Evolutionary conservation across 2,797 vertebrate species (phyloP).

Genomic region (Poecilia picta): DNA sequence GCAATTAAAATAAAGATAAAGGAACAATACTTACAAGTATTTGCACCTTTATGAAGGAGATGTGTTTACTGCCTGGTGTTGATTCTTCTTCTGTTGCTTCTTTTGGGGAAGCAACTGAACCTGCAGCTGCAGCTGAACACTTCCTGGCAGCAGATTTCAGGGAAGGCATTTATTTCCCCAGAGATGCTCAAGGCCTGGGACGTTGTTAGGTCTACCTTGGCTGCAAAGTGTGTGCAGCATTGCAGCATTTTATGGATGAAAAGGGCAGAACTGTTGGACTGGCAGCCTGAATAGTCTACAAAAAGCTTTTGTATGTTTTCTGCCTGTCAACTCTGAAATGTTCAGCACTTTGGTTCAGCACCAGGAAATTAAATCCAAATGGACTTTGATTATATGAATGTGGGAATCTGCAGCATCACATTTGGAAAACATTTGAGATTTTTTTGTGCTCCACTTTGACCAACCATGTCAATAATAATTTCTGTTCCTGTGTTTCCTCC

Average conservation of each 20-base stretch:
- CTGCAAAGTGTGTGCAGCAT: neutral
- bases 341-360: neutral
- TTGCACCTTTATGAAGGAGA: neutral
- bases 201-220: neutral
- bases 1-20: neutral
- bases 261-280: neutral
- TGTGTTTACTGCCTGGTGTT: neutral
- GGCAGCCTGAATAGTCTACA: neutral
- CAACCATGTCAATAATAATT: neutral
- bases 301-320: neutral
- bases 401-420: neutral
- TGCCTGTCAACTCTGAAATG: neutral
- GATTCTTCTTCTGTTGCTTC: neutral
- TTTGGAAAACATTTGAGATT: neutral
- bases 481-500: slow-evolving; percentile 37
- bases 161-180: neutral
- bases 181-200: neutral
- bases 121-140: neutral
- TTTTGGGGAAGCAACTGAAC: neutral
- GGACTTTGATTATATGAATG: neutral
- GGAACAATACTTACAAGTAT: neutral
- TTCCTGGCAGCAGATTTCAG: neutral
- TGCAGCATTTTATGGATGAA: neutral
- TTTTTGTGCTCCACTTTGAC: neutral
- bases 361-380: neutral